phyloP scores from a whole-genome alignment of 2,797 vertebrate genomes.

The Macroramphosus scolopax region DNA sequence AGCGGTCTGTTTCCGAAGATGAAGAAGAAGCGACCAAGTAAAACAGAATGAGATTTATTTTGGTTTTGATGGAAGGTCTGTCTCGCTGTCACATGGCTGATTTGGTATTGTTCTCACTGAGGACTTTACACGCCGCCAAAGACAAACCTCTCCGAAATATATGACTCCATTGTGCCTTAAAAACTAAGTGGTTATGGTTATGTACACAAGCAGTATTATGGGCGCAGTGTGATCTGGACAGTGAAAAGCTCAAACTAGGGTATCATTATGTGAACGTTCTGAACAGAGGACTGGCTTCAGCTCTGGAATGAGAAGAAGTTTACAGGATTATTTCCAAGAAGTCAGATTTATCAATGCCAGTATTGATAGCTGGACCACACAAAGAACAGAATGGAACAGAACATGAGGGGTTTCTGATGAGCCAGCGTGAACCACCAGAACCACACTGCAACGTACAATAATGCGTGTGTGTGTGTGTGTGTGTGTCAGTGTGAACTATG shows the following conservation, averaged over 20 bases:
- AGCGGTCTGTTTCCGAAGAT: conserved; percentile 28
- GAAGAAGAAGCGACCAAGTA: conserved; percentile 51
- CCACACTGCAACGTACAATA: conserved; percentile 46
- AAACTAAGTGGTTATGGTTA: conserved; percentile 38
- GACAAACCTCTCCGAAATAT: too few species aligned
- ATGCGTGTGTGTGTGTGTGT: conserved; percentile 27
- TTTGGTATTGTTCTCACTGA: conserved; percentile 46
- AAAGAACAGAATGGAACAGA: conserved; percentile 49
- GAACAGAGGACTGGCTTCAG: conserved; percentile 25
- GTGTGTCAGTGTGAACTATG: conserved; percentile 47
- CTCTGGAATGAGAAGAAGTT: conserved; percentile 35
- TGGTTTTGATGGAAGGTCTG: conserved; percentile 63
- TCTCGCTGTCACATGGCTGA: conserved; percentile 37
- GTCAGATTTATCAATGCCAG: conserved; percentile 44
- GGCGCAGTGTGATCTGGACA: conserved; percentile 26
- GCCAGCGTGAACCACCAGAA: conserved; percentile 55
- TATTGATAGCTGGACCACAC: conserved; percentile 61
- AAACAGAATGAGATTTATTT: conserved; percentile 46
- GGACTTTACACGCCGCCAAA: conserved; percentile 36
- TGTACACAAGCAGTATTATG: conserved; percentile 40
- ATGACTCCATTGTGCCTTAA: conserved; percentile 21
- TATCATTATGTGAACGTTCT: conserved; percentile 33
- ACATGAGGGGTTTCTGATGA: conserved; percentile 54
- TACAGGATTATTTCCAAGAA: conserved; percentile 44
- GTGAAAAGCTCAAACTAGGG: conserved; percentile 19